A percentile compares a stretch with the other conserved stretches of the same genome.
phyloP scores from a whole-genome alignment of 2,888 invertebrate species.

The Metellina segmentata region DNA sequence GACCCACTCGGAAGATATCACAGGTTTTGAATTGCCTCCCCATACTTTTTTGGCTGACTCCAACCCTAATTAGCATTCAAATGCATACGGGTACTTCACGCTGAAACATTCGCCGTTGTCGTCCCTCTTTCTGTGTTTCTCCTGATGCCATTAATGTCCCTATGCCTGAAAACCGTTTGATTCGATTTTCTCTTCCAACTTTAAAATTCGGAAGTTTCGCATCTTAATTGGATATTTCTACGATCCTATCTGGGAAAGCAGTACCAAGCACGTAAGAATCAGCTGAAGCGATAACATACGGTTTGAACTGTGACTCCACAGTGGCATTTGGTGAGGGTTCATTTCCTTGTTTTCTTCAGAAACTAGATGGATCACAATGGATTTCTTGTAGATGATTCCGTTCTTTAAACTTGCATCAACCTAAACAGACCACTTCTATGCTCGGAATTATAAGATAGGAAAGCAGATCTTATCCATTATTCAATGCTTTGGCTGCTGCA shows the following conservation, averaged over 20 bases:
- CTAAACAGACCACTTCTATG: background rate
- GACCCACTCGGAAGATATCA: background rate
- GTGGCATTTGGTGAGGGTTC: no score
- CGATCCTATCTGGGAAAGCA: background rate
- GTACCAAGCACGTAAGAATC: no score
- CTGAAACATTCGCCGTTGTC: background rate
- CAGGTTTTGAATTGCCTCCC: background rate
- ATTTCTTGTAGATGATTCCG: background rate
- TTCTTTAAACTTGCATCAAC: background rate
- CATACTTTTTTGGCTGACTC: background rate
- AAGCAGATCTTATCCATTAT: background rate
- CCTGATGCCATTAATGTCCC: slow-evolving; percentile 5
- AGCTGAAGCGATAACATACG: no score
- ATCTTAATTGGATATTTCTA: slow-evolving; percentile 39
- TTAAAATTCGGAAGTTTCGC: slow-evolving; percentile 16
- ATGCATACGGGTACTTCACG: background rate
- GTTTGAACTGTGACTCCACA: no score
- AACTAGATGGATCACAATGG: no score
- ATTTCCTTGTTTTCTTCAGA: no score
- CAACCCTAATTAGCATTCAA: background rate
- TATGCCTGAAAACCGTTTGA: background rate
- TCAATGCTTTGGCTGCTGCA: background rate
- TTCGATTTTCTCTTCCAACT: slow-evolving; percentile 31
- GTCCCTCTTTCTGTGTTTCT: background rate
- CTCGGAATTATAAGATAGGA: no score